A percentile compares a stretch with the other conserved stretches of the same genome.
Conservation (phyloP, 2,797 vertebrate species). For the Gambusia yucatana region DNA sequence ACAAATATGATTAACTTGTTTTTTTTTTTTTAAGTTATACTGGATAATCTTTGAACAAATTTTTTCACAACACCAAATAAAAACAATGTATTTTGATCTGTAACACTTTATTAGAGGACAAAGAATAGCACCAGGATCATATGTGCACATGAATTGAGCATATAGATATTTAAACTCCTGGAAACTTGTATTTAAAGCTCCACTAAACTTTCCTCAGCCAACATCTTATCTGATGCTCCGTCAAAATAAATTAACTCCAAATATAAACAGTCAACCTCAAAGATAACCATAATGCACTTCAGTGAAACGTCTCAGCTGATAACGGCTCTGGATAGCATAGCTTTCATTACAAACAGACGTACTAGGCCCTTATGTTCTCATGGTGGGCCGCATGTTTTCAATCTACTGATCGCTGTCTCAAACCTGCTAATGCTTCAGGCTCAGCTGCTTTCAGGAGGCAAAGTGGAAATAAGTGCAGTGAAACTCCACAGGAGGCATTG, state of each 20-base stretch:
- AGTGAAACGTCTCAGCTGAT: constrained; percentile 20
- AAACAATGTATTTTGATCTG: not conserved
- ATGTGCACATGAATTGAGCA: constrained; percentile 23
- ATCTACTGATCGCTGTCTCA: constrained; percentile 35
- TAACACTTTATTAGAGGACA: not conserved
- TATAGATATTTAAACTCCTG: constrained; percentile 28
- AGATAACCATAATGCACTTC: constrained; percentile 40
- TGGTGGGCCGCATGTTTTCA: constrained; percentile 46
- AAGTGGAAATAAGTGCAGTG: constrained; percentile 8
- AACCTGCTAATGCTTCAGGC: constrained; percentile 35
- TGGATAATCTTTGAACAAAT: not conserved
- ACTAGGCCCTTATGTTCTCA: constrained; percentile 9
- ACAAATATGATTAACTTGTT: not conserved
- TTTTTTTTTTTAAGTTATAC: not conserved
- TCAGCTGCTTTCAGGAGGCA: constrained; percentile 29
- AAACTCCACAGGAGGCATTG: constrained; percentile 7
- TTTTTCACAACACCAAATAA: not conserved
- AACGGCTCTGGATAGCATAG: constrained; percentile 41
- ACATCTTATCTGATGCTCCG: constrained; percentile 61
- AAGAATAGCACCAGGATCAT: not conserved
- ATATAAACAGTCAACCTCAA: constrained; percentile 36
- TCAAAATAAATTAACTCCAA: constrained; percentile 53
- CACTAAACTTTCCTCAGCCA: constrained; percentile 24
- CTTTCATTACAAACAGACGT: constrained; percentile 38
- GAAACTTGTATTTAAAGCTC: constrained; percentile 39